Conservation (phyloP, 2,888 invertebrate genomes). For the Esperia sulphurella region DNA sequence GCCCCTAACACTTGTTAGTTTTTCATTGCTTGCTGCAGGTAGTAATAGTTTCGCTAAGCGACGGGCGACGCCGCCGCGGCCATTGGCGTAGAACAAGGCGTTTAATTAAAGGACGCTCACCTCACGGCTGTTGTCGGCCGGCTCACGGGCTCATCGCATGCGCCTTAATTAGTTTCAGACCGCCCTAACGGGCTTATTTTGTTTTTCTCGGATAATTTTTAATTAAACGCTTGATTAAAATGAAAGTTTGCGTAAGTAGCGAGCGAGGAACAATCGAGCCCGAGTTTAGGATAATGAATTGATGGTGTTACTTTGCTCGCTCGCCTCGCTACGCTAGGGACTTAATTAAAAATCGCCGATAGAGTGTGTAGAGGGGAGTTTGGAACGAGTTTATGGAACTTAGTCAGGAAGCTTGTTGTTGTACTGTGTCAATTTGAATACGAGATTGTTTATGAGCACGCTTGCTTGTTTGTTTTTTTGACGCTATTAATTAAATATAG, state of each 20-base stretch:
- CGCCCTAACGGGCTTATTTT: constrained; percentile 78
- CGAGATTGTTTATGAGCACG: constrained; percentile 39
- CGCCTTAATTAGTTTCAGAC: constrained; percentile 77
- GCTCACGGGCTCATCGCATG: constrained; percentile 59
- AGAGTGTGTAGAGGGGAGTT: constrained; percentile 77
- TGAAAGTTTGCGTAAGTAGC: constrained; percentile 80
- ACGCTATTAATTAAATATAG: no score
- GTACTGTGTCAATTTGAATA: constrained; percentile 78
- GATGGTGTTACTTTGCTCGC: constrained; percentile 78
- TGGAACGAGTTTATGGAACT: constrained; percentile 75
- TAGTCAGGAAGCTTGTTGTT: constrained; percentile 71
- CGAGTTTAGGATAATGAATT: constrained; percentile 80
- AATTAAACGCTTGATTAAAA: constrained; percentile 80
- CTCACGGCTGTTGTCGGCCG: constrained; percentile 44
- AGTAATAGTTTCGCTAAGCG: constrained; percentile 66
- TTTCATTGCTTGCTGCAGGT: constrained; percentile 37
- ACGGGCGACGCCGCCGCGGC: constrained; percentile 26
- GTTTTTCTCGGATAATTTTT: constrained; percentile 80
- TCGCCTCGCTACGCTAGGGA: constrained; percentile 71
- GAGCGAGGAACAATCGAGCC: constrained; percentile 77
- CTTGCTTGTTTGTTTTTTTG: background rate
- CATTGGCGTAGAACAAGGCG: constrained; percentile 65
- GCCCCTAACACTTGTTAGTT: constrained; percentile 54
- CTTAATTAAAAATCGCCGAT: constrained; percentile 80
- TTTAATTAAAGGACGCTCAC: constrained; percentile 73